Conservation (phyloP, 2,888 invertebrate species). For the Dicycla oo region DNA sequence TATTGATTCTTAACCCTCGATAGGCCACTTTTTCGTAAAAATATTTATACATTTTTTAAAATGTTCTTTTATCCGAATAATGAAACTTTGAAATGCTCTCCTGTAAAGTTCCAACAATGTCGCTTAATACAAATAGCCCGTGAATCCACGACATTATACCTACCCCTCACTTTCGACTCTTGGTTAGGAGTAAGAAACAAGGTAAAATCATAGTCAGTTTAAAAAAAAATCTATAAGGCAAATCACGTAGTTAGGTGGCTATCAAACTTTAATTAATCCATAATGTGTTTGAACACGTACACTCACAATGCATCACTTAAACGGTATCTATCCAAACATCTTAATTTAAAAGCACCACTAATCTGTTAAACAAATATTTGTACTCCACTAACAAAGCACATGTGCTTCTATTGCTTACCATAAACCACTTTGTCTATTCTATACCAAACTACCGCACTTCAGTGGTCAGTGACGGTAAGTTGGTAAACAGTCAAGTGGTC, state of each 20-base stretch:
- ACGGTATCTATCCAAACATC: neutral
- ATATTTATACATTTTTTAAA: too few species aligned
- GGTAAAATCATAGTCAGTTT: too few species aligned
- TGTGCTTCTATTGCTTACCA: neutral
- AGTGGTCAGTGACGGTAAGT: slow-evolving; percentile 45
- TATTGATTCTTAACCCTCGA: too few species aligned
- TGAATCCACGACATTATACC: too few species aligned
- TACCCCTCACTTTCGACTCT: too few species aligned
- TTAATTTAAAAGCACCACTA: slow-evolving; percentile 18
- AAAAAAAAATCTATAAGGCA: neutral
- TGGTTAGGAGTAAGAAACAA: too few species aligned
- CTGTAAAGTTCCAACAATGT: too few species aligned
- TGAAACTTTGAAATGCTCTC: too few species aligned
- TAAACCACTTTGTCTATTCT: slow-evolving; percentile 27
- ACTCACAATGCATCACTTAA: slow-evolving; percentile 13
- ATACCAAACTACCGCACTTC: slow-evolving; percentile 29
- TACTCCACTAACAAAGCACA: slow-evolving; percentile 15
- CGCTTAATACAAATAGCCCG: too few species aligned
- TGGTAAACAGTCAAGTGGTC: slow-evolving; percentile 22
- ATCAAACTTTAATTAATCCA: neutral
- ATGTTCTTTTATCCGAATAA: too few species aligned
- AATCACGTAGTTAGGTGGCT: neutral
- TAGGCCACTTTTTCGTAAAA: too few species aligned
- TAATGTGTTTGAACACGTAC: slow-evolving; percentile 2
- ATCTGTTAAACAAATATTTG: slow-evolving; percentile 42